phyloP scores from a whole-genome alignment of 2,797 vertebrate species.

The Sebastiscus albofasciatus region DNA sequence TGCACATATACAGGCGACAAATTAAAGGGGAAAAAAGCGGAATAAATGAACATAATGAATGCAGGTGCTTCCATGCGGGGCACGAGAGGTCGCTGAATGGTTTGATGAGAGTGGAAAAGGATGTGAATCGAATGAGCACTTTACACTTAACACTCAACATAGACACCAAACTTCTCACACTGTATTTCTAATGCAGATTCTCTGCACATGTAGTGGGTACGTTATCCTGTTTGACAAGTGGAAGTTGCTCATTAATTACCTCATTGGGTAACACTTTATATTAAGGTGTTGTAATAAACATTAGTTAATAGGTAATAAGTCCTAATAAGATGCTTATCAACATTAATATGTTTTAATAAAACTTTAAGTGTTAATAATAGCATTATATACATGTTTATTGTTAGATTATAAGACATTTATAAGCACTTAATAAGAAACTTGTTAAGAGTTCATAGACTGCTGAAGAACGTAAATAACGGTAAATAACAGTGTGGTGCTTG shows the following conservation, averaged over 20 bases:
- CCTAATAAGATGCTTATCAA: no score
- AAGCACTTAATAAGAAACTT: no score
- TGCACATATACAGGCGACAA: background rate
- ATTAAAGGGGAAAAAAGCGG: background rate
- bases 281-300: no score
- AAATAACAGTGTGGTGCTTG: no score
- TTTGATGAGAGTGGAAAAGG: constrained; percentile 1
- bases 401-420: no score
- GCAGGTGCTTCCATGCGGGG: background rate
- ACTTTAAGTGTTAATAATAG: no score
- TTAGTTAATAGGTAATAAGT: no score
- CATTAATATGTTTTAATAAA: no score
- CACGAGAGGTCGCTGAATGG: background rate
- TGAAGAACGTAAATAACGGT: no score
- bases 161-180: background rate
- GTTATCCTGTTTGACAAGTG: background rate
- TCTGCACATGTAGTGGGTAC: background rate
- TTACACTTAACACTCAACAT: background rate
- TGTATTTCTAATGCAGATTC: background rate
- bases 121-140: constrained; percentile 3
- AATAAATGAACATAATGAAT: background rate
- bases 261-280: no score
- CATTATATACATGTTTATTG: no score
- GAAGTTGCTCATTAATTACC: background rate
- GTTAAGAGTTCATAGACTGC: no score